These are phyloP conservation scores for Pachypanchax playfairii DNA, from an alignment of 2,113 vertebrate species.

Conservation along the genomic window DNA sequence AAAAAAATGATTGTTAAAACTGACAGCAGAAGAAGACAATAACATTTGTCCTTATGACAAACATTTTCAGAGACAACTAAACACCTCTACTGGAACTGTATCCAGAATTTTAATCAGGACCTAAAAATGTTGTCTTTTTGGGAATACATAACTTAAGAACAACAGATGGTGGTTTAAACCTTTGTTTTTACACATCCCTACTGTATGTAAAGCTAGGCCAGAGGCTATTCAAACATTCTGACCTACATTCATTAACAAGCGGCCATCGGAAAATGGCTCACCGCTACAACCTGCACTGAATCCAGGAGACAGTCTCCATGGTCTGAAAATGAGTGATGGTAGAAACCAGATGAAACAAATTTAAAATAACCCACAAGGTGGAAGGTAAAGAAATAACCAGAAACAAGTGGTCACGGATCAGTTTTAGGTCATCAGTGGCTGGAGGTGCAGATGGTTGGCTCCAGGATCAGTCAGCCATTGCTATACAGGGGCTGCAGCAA, in stretches of 20 bases:
- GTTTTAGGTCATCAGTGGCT: constrained; percentile 39
- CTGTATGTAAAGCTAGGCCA: background rate
- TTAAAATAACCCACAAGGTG: constrained; percentile 23
- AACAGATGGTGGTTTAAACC: background rate
- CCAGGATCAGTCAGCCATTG: constrained; percentile 29
- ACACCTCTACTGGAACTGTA: too few relatives aligned
- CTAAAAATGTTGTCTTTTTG: background rate
- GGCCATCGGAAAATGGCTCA: constrained; percentile 27
- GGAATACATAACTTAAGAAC: background rate
- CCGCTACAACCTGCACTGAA: background rate
- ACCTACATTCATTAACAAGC: constrained; percentile 30
- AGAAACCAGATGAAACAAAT: constrained; percentile 2
- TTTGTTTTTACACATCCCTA: background rate
- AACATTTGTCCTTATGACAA: too few relatives aligned
- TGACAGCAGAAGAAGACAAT: too few relatives aligned
- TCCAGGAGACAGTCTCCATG: constrained; percentile 11
- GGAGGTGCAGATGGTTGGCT: constrained; percentile 30
- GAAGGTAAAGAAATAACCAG: background rate
- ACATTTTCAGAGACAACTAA: too few relatives aligned
- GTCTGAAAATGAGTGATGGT: background rate
- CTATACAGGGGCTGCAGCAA: background rate
- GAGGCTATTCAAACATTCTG: constrained; percentile 24
- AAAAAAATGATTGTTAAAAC: too few relatives aligned
- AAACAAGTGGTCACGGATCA: background rate
- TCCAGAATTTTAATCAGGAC: background rate